Conservation (phyloP, 1,140 invertebrate genomes). For the Drosophila virilis region DNA sequence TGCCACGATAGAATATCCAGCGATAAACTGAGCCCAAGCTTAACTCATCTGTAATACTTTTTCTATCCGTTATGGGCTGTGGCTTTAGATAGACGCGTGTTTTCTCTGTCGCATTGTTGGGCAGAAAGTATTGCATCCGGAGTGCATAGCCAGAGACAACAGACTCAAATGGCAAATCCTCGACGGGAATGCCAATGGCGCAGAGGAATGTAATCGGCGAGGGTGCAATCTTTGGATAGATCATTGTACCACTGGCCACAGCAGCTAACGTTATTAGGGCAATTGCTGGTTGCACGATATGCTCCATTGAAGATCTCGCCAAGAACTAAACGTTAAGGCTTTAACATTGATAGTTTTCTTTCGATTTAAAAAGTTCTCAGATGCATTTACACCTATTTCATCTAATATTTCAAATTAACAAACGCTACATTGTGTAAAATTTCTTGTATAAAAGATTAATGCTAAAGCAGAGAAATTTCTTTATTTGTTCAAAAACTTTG, state of each 20-base stretch:
- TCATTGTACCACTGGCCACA: neutral
- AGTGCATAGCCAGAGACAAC: slow-evolving; percentile 78
- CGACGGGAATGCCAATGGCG: slow-evolving; percentile 77
- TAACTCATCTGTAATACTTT: neutral
- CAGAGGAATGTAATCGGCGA: slow-evolving; percentile 75
- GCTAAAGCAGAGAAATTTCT: neutral
- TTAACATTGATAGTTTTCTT: neutral
- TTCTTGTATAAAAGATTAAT: neutral
- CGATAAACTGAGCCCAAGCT: slow-evolving; percentile 55
- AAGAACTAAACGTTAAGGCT: slow-evolving; percentile 33
- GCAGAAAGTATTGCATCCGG: slow-evolving; percentile 78
- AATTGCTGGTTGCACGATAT: slow-evolving; percentile 16
- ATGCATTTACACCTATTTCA: neutral
- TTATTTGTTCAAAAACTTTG: neutral
- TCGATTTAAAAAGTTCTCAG: neutral
- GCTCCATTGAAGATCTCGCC: slow-evolving; percentile 15
- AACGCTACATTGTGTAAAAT: no score
- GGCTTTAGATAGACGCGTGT: slow-evolving; percentile 60
- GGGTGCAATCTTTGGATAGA: slow-evolving; percentile 63
- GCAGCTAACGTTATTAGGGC: neutral
- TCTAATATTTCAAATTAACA: neutral
- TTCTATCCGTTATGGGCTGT: slow-evolving; percentile 47
- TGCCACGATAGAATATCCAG: slow-evolving; percentile 70
- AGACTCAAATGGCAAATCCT: slow-evolving; percentile 67
- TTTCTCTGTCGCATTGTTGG: slow-evolving; percentile 61